Conservation (phyloP, 2,113 vertebrate species). For the Boleophthalmus pectinirostris region DNA sequence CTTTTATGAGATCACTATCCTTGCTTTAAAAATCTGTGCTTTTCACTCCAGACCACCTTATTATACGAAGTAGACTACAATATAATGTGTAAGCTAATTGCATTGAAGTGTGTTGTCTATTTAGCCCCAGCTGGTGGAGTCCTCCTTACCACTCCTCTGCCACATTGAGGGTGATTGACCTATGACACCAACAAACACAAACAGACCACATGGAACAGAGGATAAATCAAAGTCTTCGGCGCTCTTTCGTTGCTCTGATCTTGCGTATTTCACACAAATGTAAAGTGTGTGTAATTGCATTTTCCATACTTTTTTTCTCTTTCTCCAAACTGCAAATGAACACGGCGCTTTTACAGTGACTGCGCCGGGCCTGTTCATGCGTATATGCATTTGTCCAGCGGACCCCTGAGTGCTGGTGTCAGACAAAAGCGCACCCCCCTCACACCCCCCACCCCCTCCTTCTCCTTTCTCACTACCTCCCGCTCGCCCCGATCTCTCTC, state of each 20-base stretch:
- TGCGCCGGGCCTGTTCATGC: conserved; percentile 31
- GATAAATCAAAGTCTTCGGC: conserved; percentile 62
- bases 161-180: conserved; percentile 68
- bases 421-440: conserved; percentile 79
- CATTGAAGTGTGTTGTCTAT: conserved; percentile 35
- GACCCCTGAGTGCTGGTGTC: conserved; percentile 73
- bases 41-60: conserved; percentile 32
- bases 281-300: conserved; percentile 14
- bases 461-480: conserved; percentile 23
- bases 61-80: conserved; percentile 10
- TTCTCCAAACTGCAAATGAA: conserved; percentile 11
- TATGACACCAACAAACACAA: conserved; percentile 42
- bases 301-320: conserved; percentile 15
- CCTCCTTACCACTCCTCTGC: conserved; percentile 67
- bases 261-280: conserved; percentile 13
- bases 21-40: conserved; percentile 52
- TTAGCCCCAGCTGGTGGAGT: conserved; percentile 67
- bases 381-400: conserved; percentile 60
- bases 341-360: conserved; percentile 10
- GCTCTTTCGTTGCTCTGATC: conserved; percentile 22
- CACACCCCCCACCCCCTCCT: conserved; percentile 65
- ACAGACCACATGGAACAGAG: conserved; percentile 51
- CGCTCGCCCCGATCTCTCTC: conserved; percentile 45
- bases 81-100: conserved; percentile 66
- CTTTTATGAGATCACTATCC: conserved; percentile 51